Evolutionary conservation across 92 coral and sea anemone genomes (phyloP).

Genomic region (Virgularia gustaviana): DNA sequence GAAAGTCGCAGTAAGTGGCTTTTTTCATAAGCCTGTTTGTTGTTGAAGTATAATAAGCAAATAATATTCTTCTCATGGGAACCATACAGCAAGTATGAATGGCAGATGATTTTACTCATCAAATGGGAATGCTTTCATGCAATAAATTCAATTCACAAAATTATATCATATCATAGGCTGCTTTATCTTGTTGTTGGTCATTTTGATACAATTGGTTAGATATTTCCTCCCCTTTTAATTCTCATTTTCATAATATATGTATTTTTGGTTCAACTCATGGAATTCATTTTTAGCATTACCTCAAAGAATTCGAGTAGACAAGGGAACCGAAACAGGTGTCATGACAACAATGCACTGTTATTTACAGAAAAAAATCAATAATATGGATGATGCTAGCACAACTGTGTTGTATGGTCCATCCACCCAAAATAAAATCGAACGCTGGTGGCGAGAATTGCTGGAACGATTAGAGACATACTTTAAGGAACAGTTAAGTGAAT

Average conservation of each 20-base stretch:
- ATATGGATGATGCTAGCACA: slow-evolving; percentile 50
- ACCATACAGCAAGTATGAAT: no score
- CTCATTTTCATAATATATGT: neutral
- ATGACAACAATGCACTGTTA: slow-evolving; percentile 66
- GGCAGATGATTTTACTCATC: no score
- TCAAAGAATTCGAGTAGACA: slow-evolving; percentile 46
- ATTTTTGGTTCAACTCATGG: neutral
- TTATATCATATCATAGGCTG: no score
- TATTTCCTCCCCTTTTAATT: neutral
- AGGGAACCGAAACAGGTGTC: slow-evolving; percentile 60
- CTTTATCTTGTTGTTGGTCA: neutral
- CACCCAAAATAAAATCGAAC: slow-evolving; percentile 62
- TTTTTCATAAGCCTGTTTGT: no score
- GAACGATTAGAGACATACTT: slow-evolving; percentile 62
- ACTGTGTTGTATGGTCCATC: slow-evolving; percentile 62
- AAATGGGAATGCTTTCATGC: no score
- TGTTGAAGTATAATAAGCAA: no score
- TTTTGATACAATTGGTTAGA: neutral
- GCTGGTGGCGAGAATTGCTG: slow-evolving; percentile 62
- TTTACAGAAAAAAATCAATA: slow-evolving; percentile 44
- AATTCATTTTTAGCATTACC: slow-evolving; percentile 46
- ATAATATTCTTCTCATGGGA: no score
- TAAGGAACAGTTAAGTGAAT: slow-evolving; percentile 46
- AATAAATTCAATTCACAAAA: no score
- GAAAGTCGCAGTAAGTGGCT: slow-evolving; percentile 49